Conservation (phyloP, 2,797 vertebrate genomes). For the Thaleichthys pacificus region DNA sequence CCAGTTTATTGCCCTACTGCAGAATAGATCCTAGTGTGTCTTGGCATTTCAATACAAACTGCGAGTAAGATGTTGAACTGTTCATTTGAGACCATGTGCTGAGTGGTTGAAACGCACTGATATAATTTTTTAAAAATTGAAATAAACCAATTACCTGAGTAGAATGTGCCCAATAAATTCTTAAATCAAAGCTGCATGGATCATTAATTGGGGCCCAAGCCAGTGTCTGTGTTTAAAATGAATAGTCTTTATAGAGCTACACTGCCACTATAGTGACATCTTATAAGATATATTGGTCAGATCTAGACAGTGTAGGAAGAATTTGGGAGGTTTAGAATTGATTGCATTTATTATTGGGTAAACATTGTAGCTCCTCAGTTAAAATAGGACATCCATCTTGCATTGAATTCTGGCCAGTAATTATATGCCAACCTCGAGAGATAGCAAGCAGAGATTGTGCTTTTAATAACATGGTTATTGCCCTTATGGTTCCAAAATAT, state of each 20-base stretch:
- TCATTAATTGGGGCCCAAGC: background rate
- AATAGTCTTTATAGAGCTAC: no score
- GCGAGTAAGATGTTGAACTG: constrained; percentile 23
- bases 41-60: constrained; percentile 27
- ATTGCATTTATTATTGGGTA: background rate
- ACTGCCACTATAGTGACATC: no score
- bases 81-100: constrained; percentile 5
- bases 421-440: no score
- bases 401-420: no score
- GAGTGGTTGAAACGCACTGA: background rate
- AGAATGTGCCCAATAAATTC: background rate
- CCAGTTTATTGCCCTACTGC: constrained; percentile 25
- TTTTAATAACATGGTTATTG: no score
- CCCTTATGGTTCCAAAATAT: no score
- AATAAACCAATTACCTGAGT: background rate
- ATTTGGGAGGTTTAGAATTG: background rate
- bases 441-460: no score
- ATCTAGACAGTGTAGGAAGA: no score
- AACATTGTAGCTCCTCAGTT: background rate
- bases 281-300: no score
- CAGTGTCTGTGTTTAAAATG: no score
- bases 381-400: background rate
- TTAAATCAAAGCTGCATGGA: background rate
- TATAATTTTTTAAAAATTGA: background rate
- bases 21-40: constrained; percentile 27